Evolutionary conservation across 2,113 vertebrate species (phyloP).

Genomic region (Etheostoma cragini): DNA sequence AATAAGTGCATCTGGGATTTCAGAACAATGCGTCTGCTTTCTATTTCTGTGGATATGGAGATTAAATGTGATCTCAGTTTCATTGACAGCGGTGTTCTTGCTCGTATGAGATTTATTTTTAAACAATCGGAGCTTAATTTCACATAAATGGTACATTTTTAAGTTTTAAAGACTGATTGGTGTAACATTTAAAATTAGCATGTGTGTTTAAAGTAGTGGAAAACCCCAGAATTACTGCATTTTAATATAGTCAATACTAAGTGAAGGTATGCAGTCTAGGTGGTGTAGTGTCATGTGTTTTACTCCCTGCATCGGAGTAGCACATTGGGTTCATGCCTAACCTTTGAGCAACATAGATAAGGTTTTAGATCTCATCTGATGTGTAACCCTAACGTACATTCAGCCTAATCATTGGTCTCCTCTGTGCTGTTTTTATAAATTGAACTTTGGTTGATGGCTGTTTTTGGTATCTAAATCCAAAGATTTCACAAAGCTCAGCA

Average conservation of each 20-base stretch:
- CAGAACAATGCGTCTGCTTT: too few species aligned
- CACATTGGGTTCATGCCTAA: slow-evolving; percentile 1
- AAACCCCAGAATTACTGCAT: neutral
- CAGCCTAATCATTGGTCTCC: neutral
- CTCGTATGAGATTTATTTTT: too few species aligned
- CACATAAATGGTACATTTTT: neutral
- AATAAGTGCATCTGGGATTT: too few species aligned
- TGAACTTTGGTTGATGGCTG: slow-evolving; percentile 6
- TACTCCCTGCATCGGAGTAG: neutral
- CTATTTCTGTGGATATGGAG: too few species aligned
- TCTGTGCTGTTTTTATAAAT: neutral
- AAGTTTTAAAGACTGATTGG: neutral
- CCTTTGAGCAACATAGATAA: slow-evolving; percentile 44
- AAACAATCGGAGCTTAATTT: too few species aligned
- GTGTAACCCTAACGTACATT: neutral
- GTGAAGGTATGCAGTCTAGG: neutral
- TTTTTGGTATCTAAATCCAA: neutral
- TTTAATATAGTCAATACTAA: neutral
- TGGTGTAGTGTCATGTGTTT: neutral
- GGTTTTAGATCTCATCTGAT: slow-evolving; percentile 18
- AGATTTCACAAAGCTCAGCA: neutral
- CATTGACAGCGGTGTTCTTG: too few species aligned
- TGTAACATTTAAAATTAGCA: neutral
- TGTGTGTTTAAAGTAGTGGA: neutral
- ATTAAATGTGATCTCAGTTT: too few species aligned